Base-by-base conservation (phyloP, 2,888 invertebrate genomes). In the Deroplatys truncata region DNA sequence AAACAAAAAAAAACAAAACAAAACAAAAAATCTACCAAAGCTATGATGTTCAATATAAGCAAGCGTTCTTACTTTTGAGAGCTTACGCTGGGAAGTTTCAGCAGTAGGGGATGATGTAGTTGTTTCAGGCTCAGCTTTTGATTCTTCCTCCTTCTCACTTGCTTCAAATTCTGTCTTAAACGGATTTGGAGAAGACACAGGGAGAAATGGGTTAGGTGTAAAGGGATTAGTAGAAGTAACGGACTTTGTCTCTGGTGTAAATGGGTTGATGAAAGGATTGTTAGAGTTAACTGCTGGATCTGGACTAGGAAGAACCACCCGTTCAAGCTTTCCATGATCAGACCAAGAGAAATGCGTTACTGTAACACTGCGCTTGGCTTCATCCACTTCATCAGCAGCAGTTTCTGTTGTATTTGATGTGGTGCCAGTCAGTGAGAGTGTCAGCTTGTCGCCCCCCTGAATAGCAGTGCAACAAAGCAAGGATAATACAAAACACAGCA, bases 361-460 rank as follows among this genome's bases (percentile, higher is more conserved):
- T 0, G 96, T 96, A 29, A 96, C 96, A 5, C 95, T 94, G 86
- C 94, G 92, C 91, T 92, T 90, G 43, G 84, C 28, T 28, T 85
- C 85, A n/a, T 43, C 88, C n/a, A 84, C 28, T 35, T 89, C 88
- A 28, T 43, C 85, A 35, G 84, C 88, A 88, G 88, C 89, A 83
- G n/a, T 86, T 28, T 90, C 89, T 28, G 72, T 43, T 43, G 43
- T 49, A 84, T 84, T 82, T 82, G 91, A 92, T 10, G 86, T 83
- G 49, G 83, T 93, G 87, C 96, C 96, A 92, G 95, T 95, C 92
- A 96, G 95, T 91, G 95, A 95, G 90, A 96, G 93, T 89, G 96
- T 96, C 92, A 96, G 93, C 93, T 96, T 96, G 93, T 96, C 96
- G 92, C 96, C 96, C 91, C 96, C 96, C 96, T 96, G 92, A 91